Conservation (phyloP, 2,888 invertebrate genomes). For the Lycia hirtaria region DNA sequence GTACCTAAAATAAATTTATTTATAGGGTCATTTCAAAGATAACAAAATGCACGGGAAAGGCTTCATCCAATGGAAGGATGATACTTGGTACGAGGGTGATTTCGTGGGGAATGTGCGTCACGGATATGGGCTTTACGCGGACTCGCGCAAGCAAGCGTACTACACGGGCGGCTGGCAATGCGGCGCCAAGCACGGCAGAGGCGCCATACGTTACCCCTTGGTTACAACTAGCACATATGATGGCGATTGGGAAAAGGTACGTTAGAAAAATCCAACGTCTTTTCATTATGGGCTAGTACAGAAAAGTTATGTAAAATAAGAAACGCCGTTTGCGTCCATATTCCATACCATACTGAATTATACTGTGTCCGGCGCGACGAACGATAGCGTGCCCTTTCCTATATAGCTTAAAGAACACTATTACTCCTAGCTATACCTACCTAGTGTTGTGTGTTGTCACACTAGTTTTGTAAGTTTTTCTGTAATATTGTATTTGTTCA, state of each 20-base stretch:
- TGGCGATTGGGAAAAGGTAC: constrained; percentile 72
- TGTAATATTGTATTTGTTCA: too few relatives aligned
- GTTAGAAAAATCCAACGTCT: constrained; percentile 39
- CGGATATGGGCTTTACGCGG: constrained; percentile 80
- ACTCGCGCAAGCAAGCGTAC: constrained; percentile 67
- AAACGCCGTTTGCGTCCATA: too few relatives aligned
- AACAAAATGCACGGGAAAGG: constrained; percentile 85
- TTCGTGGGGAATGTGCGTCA: constrained; percentile 83
- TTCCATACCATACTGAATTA: too few relatives aligned
- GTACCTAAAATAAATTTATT: constrained; percentile 20
- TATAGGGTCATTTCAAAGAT: constrained; percentile 84
- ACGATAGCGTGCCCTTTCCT: too few relatives aligned
- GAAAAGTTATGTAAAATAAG: too few relatives aligned
- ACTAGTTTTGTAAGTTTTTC: too few relatives aligned
- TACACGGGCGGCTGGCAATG: constrained; percentile 79
- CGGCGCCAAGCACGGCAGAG: constrained; percentile 77
- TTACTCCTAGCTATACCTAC: too few relatives aligned
- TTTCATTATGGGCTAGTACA: too few relatives aligned
- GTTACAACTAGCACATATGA: constrained; percentile 67
- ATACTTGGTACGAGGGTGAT: constrained; percentile 86
- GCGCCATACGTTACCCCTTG: constrained; percentile 64
- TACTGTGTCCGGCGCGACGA: too few relatives aligned
- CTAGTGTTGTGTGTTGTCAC: too few relatives aligned
- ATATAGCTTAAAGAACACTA: too few relatives aligned
- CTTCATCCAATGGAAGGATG: constrained; percentile 81